Percentiles rank a stretch among this genome's conserved stretches.
Conservation (phyloP, 92 coral and sea anemone species). For the Actinernus sp. region DNA sequence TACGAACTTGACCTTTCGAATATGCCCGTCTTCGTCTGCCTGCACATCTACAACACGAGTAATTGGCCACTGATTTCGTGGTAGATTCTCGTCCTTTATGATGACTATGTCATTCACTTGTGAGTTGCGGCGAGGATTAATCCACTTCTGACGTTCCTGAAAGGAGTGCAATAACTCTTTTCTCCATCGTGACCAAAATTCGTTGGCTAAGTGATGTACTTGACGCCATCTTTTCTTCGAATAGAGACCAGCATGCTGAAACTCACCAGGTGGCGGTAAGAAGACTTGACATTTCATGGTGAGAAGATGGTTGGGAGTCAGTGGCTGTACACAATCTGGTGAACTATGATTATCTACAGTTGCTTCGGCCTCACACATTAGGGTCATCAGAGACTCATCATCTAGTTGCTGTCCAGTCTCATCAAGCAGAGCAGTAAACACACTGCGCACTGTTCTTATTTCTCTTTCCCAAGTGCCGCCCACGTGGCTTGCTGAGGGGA, state of each 20-base stretch:
- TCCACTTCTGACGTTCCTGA: slow-evolving; percentile 33
- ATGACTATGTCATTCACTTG: slow-evolving; percentile 16
- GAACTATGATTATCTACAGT: too few relatives aligned
- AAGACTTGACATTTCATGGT: slow-evolving; percentile 12
- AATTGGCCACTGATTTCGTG: slow-evolving; percentile 21
- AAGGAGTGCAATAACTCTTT: slow-evolving; percentile 16
- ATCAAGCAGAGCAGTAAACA: too few relatives aligned
- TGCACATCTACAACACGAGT: slow-evolving; percentile 4
- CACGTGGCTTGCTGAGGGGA: too few relatives aligned
- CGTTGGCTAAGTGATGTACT: slow-evolving; percentile 17
- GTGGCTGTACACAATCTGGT: too few relatives aligned
- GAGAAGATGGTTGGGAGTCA: slow-evolving; percentile 24
- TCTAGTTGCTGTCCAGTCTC: too few relatives aligned
- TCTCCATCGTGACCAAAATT: too few relatives aligned
- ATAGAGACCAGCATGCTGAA: slow-evolving; percentile 28
- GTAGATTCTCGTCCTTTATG: slow-evolving; percentile 4
- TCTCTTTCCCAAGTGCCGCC: too few relatives aligned
- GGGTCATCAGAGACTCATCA: too few relatives aligned
- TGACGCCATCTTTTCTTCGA: slow-evolving; percentile 16
- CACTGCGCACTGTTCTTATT: too few relatives aligned
- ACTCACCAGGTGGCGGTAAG: slow-evolving; percentile 19
- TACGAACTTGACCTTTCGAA: slow-evolving; percentile 16
- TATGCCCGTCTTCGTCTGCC: slow-evolving; percentile 10
- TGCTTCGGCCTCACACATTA: too few relatives aligned
- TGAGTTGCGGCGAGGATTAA: slow-evolving; percentile 12